A percentile compares a stretch with the other conserved stretches of the same genome.
Evolutionary conservation across 2,113 vertebrate genomes (phyloP).

Genomic region (Notothenia coriiceps): DNA sequence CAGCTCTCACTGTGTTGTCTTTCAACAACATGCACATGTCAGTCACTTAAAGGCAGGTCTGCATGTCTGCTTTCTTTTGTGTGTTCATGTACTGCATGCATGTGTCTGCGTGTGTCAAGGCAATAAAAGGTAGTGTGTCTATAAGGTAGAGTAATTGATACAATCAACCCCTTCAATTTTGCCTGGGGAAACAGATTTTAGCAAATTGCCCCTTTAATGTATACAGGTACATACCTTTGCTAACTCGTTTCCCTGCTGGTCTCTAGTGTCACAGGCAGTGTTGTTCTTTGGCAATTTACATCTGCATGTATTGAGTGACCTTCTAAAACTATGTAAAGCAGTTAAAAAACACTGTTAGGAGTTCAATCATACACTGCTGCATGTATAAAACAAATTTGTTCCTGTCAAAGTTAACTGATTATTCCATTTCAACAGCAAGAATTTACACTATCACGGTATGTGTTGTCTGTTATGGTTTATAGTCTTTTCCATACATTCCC

Average conservation of each 20-base stretch:
- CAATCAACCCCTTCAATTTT: slow-evolving; percentile 7
- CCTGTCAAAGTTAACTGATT: background rate
- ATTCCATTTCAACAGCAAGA: background rate
- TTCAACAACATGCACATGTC: background rate
- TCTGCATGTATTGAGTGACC: background rate
- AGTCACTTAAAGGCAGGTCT: background rate
- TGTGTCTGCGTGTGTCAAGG: background rate
- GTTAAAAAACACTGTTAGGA: background rate
- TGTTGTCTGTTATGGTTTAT: background rate
- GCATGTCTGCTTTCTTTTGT: background rate
- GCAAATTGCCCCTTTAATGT: background rate
- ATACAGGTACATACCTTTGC: background rate
- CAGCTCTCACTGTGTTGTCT: slow-evolving; percentile 26
- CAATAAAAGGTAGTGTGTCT: slow-evolving; percentile 59
- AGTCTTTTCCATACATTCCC: background rate
- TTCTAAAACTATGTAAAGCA: slow-evolving; percentile 1
- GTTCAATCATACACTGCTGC: slow-evolving; percentile 1
- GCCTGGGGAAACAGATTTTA: background rate
- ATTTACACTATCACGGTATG: background rate
- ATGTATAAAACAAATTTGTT: background rate
- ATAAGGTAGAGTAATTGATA: slow-evolving; percentile 7
- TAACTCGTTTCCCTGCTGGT: slow-evolving; percentile 3
- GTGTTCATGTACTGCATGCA: background rate
- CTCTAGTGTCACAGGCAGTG: slow-evolving; percentile 13
- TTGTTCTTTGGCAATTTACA: background rate